Evolutionary conservation across 2,797 vertebrate genomes (phyloP).

Genomic region (Girardinus metallicus): DNA sequence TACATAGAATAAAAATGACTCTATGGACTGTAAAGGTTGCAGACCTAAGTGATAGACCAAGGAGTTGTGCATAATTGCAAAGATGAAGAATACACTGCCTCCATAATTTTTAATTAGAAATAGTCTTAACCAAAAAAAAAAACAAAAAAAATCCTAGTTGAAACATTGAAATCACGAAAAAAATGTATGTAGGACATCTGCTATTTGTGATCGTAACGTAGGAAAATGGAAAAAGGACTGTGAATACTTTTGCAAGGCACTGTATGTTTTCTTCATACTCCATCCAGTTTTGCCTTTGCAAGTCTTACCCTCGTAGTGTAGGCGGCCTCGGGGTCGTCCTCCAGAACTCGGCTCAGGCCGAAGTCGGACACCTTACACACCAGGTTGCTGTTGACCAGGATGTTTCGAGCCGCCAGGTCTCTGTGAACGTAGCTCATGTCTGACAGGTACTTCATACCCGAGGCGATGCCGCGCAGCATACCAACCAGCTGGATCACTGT

Average conservation of each 20-base stretch:
- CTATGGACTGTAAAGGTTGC: too few species aligned
- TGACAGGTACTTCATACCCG: conserved; percentile 96
- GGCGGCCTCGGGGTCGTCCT: conserved; percentile 77
- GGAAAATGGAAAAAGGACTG: background rate
- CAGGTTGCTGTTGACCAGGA: conserved; percentile 96
- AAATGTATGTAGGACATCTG: background rate
- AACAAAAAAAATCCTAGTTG: too few species aligned
- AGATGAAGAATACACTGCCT: background rate
- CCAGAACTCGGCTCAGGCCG: conserved; percentile 84
- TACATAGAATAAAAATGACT: too few species aligned
- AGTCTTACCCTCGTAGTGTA: conserved; percentile 79
- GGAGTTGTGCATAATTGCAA: background rate
- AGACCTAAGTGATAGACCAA: background rate
- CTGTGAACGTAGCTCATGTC: conserved; percentile 96
- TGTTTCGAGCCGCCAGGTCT: conserved; percentile 94
- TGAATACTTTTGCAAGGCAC: background rate
- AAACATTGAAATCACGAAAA: background rate
- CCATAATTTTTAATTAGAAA: background rate
- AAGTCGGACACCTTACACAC: conserved; percentile 98
- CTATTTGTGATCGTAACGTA: background rate
- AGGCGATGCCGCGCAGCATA: conserved; percentile 86
- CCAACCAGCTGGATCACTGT: conserved; percentile 93
- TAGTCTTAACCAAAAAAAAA: background rate
- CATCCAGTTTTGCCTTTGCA: conserved; percentile 43
- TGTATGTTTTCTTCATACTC: background rate